phyloP scores from a whole-genome alignment of 1,140 invertebrate species.

The Eciton burchellii region DNA sequence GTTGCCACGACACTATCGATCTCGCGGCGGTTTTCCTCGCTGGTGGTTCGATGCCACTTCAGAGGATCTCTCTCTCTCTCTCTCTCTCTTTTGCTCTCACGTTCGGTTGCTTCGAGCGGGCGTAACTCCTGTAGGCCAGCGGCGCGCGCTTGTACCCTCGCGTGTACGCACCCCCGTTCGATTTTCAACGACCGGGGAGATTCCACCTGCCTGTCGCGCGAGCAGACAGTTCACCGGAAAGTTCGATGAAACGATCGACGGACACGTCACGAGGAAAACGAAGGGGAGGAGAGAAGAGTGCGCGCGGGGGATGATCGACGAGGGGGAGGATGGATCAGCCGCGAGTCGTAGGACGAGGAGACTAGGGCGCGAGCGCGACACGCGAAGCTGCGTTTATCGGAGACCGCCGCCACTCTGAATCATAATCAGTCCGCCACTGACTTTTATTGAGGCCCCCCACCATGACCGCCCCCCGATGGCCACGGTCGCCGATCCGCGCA shows the following conservation, averaged over 20 bases:
- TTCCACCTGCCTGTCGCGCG: background rate
- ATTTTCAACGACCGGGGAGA: constrained; percentile 26
- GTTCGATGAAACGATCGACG: constrained; percentile 31
- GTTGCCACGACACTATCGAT: constrained; percentile 80
- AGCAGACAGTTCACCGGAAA: background rate
- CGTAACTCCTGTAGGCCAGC: background rate
- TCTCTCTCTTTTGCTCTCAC: constrained; percentile 10
- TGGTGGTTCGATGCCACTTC: background rate
- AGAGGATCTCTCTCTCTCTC: background rate
- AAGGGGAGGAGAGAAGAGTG: too few species aligned
- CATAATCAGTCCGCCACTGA: constrained; percentile 82
- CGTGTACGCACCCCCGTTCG: constrained; percentile 50
- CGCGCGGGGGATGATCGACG: background rate
- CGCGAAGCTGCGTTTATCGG: constrained; percentile 69
- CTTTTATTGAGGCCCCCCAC: constrained; percentile 83
- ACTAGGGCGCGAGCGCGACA: constrained; percentile 55
- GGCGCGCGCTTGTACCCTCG: background rate
- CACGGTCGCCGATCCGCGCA: constrained; percentile 39
- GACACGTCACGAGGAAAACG: too few species aligned
- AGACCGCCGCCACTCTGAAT: constrained; percentile 83
- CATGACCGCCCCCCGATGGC: constrained; percentile 59
- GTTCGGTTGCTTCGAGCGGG: background rate
- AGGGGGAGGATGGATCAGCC: background rate
- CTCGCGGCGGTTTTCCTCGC: constrained; percentile 61
- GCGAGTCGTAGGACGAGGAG: constrained; percentile 30